Conservation (phyloP, 2,797 vertebrate genomes). For the Semaprochilodus insignis region DNA sequence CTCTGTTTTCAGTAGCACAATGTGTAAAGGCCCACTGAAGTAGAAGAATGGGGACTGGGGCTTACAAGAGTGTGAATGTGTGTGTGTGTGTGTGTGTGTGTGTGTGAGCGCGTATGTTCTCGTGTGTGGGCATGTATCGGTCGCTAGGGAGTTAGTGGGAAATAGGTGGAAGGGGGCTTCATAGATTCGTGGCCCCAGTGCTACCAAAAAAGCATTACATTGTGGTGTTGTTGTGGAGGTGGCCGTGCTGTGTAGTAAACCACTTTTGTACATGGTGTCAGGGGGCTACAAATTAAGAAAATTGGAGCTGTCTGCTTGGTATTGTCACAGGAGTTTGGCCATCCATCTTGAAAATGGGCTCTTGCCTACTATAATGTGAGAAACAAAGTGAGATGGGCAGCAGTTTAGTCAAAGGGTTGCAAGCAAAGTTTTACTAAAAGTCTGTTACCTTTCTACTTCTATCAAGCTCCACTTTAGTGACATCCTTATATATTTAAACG, state of each 20-base stretch:
- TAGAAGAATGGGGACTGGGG: conserved; percentile 48
- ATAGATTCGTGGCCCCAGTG: conserved; percentile 58
- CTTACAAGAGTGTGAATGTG: conserved; percentile 40
- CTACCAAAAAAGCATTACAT: conserved; percentile 72
- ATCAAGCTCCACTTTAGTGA: conserved; percentile 76
- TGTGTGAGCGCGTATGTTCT: conserved; percentile 25
- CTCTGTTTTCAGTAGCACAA: conserved; percentile 61
- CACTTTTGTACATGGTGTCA: conserved; percentile 73
- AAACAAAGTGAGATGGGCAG: conserved; percentile 52
- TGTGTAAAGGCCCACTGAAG: conserved; percentile 49
- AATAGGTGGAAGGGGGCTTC: conserved; percentile 55
- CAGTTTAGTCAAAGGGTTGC: conserved; percentile 64
- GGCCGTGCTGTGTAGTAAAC: conserved; percentile 76
- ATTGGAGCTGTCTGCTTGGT: conserved; percentile 62
- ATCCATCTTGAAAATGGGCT: conserved; percentile 67
- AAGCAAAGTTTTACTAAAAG: conserved; percentile 76
- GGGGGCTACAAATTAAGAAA: conserved; percentile 64
- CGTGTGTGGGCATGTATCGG: conserved; percentile 46
- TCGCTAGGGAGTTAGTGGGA: conserved; percentile 59
- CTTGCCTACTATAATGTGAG: conserved; percentile 60
- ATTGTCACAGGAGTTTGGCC: conserved; percentile 60
- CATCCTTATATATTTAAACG: conserved; percentile 80
- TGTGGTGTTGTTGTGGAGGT: conserved; percentile 74
- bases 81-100: conserved; percentile 35
- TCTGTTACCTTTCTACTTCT: conserved; percentile 79